Conservation (phyloP, 2,888 invertebrate genomes). For the Hedychridium roseum region DNA sequence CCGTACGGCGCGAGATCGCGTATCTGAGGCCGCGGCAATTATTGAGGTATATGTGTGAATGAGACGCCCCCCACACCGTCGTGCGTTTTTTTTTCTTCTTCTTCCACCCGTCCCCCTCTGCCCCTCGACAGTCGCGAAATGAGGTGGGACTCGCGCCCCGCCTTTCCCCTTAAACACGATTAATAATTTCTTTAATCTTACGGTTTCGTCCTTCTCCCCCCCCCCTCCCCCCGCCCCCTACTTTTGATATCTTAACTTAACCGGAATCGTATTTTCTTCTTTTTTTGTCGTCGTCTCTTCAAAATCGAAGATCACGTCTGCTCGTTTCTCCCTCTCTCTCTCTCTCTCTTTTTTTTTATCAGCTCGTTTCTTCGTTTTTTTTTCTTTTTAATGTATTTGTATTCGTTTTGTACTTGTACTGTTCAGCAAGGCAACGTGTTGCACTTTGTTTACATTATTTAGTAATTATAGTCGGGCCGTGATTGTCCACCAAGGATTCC, state of each 20-base stretch:
- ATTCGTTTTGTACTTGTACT: conserved; percentile 65
- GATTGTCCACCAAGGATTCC: conserved; percentile 54
- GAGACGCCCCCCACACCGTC: conserved; percentile 50
- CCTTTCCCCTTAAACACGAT: too few relatives aligned
- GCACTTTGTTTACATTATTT: conserved; percentile 64
- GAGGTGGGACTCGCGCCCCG: too few relatives aligned
- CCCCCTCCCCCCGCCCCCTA: conserved; percentile 19
- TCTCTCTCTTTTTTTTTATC: background rate
- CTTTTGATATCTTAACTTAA: conserved; percentile 60
- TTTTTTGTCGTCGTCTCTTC: conserved; percentile 24
- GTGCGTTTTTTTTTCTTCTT: conserved; percentile 26
- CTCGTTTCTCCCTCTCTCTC: conserved; percentile 17
- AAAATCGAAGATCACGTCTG: too few relatives aligned
- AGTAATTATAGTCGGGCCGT: conserved; percentile 58
- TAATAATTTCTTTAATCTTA: conserved; percentile 21
- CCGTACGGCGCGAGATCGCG: too few relatives aligned
- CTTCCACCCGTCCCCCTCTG: too few relatives aligned
- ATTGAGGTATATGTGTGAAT: conserved; percentile 61
- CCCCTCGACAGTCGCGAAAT: too few relatives aligned
- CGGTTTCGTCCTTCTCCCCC: conserved; percentile 20
- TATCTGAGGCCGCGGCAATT: conserved; percentile 57
- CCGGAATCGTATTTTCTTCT: conserved; percentile 55
- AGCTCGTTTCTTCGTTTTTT: conserved; percentile 14
- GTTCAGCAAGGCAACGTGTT: conserved; percentile 65
- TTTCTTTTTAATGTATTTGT: conserved; percentile 58